phyloP scores from a whole-genome alignment of 2,113 vertebrate species.

The Mustela nigripes region DNA sequence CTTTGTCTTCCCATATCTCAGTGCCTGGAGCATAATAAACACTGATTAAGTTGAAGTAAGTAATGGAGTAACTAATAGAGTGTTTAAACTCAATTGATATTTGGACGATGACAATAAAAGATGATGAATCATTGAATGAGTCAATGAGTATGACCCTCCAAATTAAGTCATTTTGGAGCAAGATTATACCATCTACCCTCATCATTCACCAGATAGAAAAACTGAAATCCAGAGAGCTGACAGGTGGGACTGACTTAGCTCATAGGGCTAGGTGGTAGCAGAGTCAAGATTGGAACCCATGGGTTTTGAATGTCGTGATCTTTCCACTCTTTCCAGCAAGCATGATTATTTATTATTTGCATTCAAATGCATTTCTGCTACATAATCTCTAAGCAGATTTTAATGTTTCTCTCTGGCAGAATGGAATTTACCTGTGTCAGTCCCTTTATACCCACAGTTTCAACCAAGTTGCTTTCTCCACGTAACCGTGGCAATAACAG shows the following conservation, averaged over 20 bases:
- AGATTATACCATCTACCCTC: not conserved
- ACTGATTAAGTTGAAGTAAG: constrained; percentile 18
- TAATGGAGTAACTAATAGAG: not conserved
- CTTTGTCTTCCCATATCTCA: not conserved
- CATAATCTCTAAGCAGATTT: not conserved
- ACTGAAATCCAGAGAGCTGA: not conserved
- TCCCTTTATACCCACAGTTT: not conserved
- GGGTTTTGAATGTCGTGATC: not conserved
- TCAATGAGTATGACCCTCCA: not conserved
- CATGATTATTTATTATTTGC: not conserved
- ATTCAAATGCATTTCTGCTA: constrained; percentile 7
- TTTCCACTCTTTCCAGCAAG: not conserved
- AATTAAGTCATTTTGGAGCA: not conserved
- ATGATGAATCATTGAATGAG: not conserved
- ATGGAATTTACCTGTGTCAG: not conserved
- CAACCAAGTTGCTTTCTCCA: constrained; percentile 69
- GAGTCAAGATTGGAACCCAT: not conserved
- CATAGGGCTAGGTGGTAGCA: not conserved
- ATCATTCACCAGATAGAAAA: not conserved
- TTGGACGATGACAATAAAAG: not conserved
- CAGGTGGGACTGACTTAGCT: no score
- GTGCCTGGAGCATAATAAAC: not conserved
- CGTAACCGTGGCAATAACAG: not conserved
- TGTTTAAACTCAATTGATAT: constrained; percentile 35
- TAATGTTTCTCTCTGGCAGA: constrained; percentile 1